Conservation (phyloP, 1,140 invertebrate species). For the Euglossa dilemma region DNA sequence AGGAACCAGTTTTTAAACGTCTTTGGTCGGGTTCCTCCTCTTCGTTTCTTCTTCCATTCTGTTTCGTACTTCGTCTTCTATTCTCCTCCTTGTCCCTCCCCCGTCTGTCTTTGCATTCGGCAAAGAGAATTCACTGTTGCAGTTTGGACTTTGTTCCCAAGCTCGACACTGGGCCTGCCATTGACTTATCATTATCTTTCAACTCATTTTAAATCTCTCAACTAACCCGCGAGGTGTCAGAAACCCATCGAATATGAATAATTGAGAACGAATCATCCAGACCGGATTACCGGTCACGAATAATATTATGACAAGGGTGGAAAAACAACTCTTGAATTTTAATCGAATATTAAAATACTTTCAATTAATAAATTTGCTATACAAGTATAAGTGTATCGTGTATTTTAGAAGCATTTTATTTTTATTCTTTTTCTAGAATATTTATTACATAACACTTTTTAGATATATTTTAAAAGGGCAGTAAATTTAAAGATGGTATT, state of each 20-base stretch:
- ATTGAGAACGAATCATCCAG: neutral
- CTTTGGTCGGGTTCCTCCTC: constrained; percentile 55
- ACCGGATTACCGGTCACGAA: neutral
- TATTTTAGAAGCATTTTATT: neutral
- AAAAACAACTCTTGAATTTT: neutral
- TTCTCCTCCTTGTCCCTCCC: neutral
- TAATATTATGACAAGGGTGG: neutral
- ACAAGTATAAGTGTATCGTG: neutral
- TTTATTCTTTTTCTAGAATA: neutral
- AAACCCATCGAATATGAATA: neutral
- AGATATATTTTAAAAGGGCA: neutral
- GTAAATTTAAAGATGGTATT: neutral
- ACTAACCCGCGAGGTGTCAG: neutral
- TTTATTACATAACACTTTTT: neutral
- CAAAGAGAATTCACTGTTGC: constrained; percentile 51
- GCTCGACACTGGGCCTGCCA: neutral
- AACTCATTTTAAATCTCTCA: neutral
- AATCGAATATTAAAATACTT: neutral
- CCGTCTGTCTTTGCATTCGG: constrained; percentile 65
- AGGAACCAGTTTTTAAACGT: constrained; percentile 77
- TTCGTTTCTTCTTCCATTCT: constrained; percentile 47
- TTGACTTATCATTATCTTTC: neutral
- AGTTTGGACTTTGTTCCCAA: constrained; percentile 45
- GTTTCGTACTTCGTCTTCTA: constrained; percentile 38
- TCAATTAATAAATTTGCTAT: neutral